Conservation (phyloP, 2,888 invertebrate species). For the Tetragonula carbonaria region DNA sequence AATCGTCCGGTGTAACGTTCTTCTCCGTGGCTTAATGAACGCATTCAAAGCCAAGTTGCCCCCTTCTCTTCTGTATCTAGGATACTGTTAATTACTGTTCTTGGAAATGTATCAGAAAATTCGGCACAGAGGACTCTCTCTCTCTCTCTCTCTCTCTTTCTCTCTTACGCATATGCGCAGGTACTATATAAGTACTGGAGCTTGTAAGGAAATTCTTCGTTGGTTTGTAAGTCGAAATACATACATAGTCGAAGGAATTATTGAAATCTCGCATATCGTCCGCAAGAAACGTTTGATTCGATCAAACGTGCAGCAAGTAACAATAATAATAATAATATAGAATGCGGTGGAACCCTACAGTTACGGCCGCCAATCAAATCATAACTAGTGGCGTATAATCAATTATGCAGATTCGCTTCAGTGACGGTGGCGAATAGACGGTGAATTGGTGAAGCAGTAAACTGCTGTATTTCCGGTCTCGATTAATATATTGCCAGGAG, state of each 20-base stretch:
- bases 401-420: slow-evolving; percentile 58
- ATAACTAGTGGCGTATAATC: slow-evolving; percentile 54
- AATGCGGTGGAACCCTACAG: slow-evolving; percentile 22
- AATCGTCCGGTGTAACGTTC: slow-evolving; percentile 63
- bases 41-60: slow-evolving; percentile 42
- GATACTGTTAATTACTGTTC: background rate
- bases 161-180: too few species aligned
- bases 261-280: background rate
- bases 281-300: slow-evolving; percentile 14
- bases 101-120: background rate
- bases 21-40: slow-evolving; percentile 60
- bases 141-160: too few species aligned
- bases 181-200: too few species aligned
- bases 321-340: background rate
- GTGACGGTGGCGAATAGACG: slow-evolving; percentile 25
- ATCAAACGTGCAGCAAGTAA: slow-evolving; percentile 22
- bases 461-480: slow-evolving; percentile 55
- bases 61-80: slow-evolving; percentile 15
- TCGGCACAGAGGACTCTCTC: background rate
- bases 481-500: slow-evolving; percentile 54
- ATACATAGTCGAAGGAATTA: background rate
- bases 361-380: slow-evolving; percentile 49
- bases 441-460: slow-evolving; percentile 37
- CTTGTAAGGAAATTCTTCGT: background rate
- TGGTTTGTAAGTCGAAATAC: background rate